These are phyloP conservation scores for Nomada goodeniana DNA, from an alignment of 2,888 invertebrate genomes.

Conservation along the genomic window DNA sequence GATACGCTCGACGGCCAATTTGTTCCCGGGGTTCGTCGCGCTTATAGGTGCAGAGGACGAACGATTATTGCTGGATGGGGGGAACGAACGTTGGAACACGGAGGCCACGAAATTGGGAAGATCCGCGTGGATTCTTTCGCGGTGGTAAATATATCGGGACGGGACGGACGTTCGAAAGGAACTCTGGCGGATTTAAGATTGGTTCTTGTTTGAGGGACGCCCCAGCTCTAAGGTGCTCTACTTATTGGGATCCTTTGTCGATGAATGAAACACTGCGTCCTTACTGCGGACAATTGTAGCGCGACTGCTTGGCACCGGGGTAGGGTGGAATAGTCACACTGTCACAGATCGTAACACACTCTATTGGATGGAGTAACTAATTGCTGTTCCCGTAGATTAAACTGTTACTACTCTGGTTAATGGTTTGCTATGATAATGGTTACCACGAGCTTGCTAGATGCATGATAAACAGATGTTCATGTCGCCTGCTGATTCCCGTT, in stretches of 20 bases:
- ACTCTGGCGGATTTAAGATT: no score
- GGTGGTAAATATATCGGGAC: no score
- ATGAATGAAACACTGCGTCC: no score
- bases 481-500: background rate
- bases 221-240: no score
- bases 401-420: conserved; percentile 20
- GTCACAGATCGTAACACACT: conserved; percentile 28
- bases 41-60: background rate
- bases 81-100: no score
- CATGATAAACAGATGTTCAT: background rate
- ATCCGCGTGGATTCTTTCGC: no score
- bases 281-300: background rate
- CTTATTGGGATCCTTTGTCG: background rate
- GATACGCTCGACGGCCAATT: background rate
- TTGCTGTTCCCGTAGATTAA: conserved; percentile 33
- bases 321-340: conserved; percentile 17
- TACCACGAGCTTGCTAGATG: background rate
- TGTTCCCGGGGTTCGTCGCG: background rate
- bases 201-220: no score
- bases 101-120: no score
- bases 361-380: conserved; percentile 24
- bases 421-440: conserved; percentile 18
- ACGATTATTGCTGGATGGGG: background rate
- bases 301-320: background rate
- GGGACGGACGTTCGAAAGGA: no score